These are phyloP conservation scores for Agrilus mali DNA, from an alignment of 2,888 invertebrate genomes.

Conservation along the genomic window DNA sequence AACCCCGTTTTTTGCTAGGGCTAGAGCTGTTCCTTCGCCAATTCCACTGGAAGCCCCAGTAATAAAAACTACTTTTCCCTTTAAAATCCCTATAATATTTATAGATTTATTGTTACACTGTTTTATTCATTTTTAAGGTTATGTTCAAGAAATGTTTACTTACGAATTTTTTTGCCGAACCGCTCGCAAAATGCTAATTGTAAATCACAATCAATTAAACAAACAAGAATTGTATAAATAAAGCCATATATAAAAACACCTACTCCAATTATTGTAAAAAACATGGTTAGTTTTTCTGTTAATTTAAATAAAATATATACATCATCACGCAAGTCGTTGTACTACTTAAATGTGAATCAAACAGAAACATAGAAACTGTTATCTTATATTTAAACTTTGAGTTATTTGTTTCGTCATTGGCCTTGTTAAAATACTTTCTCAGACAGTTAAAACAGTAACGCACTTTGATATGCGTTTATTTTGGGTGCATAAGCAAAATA, in stretches of 20 bases:
- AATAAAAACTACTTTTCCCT: slow-evolving; percentile 65
- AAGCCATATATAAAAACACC: slow-evolving; percentile 34
- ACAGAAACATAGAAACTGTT: too few species aligned
- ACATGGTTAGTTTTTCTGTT: slow-evolving; percentile 11
- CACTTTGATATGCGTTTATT: slow-evolving; percentile 1
- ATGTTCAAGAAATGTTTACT: slow-evolving; percentile 17
- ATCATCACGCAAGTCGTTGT: too few species aligned
- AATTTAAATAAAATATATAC: too few species aligned
- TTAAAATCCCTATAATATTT: slow-evolving; percentile 12
- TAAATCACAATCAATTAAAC: slow-evolving; percentile 48
- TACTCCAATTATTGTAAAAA: slow-evolving; percentile 23
- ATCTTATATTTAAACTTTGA: too few species aligned
- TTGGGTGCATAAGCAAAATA: too few species aligned
- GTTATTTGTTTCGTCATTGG: too few species aligned
- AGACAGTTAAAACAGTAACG: too few species aligned
- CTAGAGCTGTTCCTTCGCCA: slow-evolving; percentile 59
- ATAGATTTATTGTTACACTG: slow-evolving; percentile 2
- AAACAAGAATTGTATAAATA: slow-evolving; percentile 37
- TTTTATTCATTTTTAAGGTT: not conserved
- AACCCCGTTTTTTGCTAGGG: slow-evolving; percentile 51
- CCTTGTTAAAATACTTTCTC: too few species aligned
- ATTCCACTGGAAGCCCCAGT: slow-evolving; percentile 79
- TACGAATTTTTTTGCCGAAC: slow-evolving; percentile 49
- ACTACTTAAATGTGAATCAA: too few species aligned
- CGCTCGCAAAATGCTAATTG: slow-evolving; percentile 43